Conservation (phyloP, 2,888 invertebrate genomes). For the Thumatha senex region DNA sequence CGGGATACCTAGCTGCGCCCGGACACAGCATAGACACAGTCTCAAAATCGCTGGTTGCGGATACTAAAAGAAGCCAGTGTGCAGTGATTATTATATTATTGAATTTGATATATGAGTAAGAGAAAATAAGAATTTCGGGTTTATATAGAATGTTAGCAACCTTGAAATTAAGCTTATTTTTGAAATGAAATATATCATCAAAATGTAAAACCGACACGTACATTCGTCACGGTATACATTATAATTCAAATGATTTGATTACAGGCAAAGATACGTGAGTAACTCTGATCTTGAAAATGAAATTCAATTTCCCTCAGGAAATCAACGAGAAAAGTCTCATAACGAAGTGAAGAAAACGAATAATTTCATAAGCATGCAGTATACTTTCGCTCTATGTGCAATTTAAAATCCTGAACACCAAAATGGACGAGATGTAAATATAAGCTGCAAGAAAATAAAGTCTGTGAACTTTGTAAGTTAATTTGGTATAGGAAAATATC, state of each 20-base stretch:
- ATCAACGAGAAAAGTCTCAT: neutral
- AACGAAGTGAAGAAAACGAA: neutral
- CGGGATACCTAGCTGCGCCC: too few species aligned
- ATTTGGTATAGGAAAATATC: too few species aligned
- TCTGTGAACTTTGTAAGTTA: too few species aligned
- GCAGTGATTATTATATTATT: too few species aligned
- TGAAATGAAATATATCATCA: neutral
- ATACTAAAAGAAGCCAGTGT: too few species aligned
- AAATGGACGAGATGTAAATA: too few species aligned
- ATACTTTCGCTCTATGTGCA: too few species aligned
- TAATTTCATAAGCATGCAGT: neutral
- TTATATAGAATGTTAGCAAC: neutral
- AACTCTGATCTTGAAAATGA: neutral
- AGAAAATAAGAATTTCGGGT: neutral
- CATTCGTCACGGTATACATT: neutral
- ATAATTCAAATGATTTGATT: neutral
- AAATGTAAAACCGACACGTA: neutral
- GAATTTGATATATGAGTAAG: neutral
- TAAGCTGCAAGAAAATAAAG: too few species aligned
- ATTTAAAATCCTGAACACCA: too few species aligned
- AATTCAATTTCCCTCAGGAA: conserved; percentile 4
- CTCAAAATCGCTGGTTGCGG: too few species aligned
- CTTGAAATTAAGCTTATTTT: neutral
- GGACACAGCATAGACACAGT: too few species aligned
- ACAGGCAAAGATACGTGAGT: neutral